Percentiles rank a stretch among this genome's conserved stretches.
Evolutionary conservation across 2,113 vertebrate genomes (phyloP).

Genomic region (Willisornis vidua): DNA sequence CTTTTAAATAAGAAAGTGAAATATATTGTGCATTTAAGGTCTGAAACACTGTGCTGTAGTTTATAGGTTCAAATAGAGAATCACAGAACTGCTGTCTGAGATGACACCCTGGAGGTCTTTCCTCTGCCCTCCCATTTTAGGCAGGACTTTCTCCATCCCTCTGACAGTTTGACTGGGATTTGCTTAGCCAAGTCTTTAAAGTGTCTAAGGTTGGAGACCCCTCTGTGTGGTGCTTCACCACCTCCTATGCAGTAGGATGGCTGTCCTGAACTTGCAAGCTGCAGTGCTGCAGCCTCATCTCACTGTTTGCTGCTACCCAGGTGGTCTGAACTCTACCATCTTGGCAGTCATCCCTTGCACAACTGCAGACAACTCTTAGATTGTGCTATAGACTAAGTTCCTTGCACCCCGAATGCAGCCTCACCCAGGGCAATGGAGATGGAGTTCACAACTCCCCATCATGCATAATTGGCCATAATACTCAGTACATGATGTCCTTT

Average conservation of each 20-base stretch:
- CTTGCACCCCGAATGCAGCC: background rate
- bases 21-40: background rate
- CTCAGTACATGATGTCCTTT: fast-evolving
- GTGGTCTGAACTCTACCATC: fast-evolving
- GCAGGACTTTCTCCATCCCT: background rate
- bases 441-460: background rate
- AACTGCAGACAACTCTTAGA: background rate
- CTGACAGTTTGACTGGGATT: background rate
- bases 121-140: background rate
- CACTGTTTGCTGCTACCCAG: fast-evolving
- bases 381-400: background rate
- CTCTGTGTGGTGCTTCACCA: background rate
- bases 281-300: fast-evolving
- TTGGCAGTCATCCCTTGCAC: background rate
- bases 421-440: fast-evolving
- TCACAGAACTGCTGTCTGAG: background rate
- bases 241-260: background rate
- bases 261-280: background rate
- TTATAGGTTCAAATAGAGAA: background rate
- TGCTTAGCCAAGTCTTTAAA: background rate
- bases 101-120: background rate
- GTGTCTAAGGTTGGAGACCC: background rate
- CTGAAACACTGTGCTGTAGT: background rate
- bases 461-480: background rate
- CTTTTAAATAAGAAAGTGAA: background rate